Base-by-base conservation (phyloP, 1,140 invertebrate species). In the Saccostrea cuccullata region DNA sequence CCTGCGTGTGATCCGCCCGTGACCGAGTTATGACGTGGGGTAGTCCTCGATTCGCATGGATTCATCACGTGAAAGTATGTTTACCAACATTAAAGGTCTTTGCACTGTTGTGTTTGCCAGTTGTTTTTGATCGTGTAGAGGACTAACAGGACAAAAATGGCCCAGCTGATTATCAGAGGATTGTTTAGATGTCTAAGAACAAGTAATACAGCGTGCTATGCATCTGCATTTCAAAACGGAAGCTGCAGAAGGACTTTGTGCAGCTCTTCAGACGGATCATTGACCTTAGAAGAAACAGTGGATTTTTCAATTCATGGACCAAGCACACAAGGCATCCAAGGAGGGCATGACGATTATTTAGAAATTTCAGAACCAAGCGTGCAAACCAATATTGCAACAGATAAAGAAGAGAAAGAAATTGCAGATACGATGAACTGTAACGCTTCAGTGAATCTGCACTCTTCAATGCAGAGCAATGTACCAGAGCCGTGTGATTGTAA, bases 381-480 rank as follows among this genome's bases (percentile, higher is more conserved):
- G 1, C 23, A 30, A 12, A 15, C 55, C 6, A 67, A 47, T 70
- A 56, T 67, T 82, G 17, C 55, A 13, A 13, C n/a, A 2, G 84
- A 82, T 30, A 20, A 17, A 36, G 73, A 82, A 85, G 20, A 82
- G 17, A 89, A 85, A 26, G 84, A 55, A 17, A 87, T 89, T 55
- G 82, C 85, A 2, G 55, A 82, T 17, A 87, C 88, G 0, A 77
- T 84, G 55, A 87, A 87, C 23, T 90, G 89, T 55, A 73, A 88
- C 6, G 85, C 13, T 17, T 89, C 84, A 1, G 95, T 97, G 1
- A 97, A 96, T 93, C 93, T 97, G 2, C 96, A 96, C 89, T 96
- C 96, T 2, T 96, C 96, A 0, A 97, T 97, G 97, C 97, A 97
- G 92, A 97, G 96, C 55, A 97, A 96, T 94, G 97, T 97, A 0